Base-by-base conservation (phyloP, 1,140 invertebrate species). In the Ctenoplectra terminalis region DNA sequence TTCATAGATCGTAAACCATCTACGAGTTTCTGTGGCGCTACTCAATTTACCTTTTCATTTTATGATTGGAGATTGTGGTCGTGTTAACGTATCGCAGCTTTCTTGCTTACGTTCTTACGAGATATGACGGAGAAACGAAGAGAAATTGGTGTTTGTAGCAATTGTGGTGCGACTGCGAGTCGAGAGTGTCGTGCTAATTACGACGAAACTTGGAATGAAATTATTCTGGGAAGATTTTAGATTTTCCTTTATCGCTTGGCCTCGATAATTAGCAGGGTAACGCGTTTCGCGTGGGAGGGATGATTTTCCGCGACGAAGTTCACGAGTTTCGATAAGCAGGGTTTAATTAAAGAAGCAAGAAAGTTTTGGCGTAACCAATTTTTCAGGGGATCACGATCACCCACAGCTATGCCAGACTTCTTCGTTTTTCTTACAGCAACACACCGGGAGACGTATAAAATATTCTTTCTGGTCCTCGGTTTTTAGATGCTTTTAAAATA, bases 271-370 rank as follows among this genome's bases (percentile, higher is more conserved):
- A 74, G 2, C 9, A 9, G 11, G 11, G 13, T 1, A 48, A 11
- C 34, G 52, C 43, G 29, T 48, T 63, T n/a, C 58, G 26, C 17
- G 23, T 1, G 20, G 52, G 6, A 20, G 29, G 7, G 50, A n/a
- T 61, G 37, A 74, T 74, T 48, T 74, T 58, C 54, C 54, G 43
- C 8, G 26, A 7, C 71, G 13, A 75, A 64, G 58, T 75, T 75
- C 4, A 8, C 29, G 17, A 64, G 34, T 34, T 50, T 40, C 31
- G 73, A 75, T 60, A 73, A 60, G 48, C 23, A 31, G 9, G 70
- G 56, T 64, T 63, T 50, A 64, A 75, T 73, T 60, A 60, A 60
- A 73, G 40, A 52, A n/a, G 29, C 67, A n/a, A 9, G 31, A 37
- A 73, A 73, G 17, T 73, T 73, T n/a, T 26, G 8, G 37, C 48